Conservation (phyloP, 2,797 vertebrate species). For the Fistularia commersonii region DNA sequence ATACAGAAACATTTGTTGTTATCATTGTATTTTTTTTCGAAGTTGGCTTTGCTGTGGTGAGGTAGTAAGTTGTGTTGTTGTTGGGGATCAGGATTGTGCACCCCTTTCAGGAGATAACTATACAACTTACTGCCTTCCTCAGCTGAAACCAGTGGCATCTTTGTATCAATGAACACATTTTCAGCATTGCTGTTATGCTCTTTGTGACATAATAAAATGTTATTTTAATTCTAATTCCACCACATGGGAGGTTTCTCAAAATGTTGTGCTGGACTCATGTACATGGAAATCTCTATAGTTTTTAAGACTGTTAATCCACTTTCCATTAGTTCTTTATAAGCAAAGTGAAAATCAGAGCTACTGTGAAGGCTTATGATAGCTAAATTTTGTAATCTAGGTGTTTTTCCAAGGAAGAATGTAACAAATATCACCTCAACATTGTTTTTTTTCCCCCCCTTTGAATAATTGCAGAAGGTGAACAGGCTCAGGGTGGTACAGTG, state of each 20-base stretch:
- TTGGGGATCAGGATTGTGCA: conserved; percentile 85
- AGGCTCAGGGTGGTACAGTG: conserved; percentile 70
- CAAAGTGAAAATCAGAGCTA: too few species aligned
- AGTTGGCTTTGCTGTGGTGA: conserved; percentile 77
- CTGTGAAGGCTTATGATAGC: not conserved
- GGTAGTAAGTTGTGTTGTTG: conserved; percentile 99
- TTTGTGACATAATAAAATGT: too few species aligned
- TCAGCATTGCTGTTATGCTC: too few species aligned
- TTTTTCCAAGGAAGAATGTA: too few species aligned
- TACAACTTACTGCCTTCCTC: conserved; percentile 97
- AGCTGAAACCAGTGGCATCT: conserved; percentile 42
- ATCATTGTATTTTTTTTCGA: conserved; percentile 8
- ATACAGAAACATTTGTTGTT: conserved; percentile 2
- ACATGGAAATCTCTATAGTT: too few species aligned
- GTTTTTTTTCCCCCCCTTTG: conserved; percentile 4
- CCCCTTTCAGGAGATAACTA: conserved; percentile 92
- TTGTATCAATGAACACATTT: not conserved
- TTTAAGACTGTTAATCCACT: too few species aligned
- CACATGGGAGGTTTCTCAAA: too few species aligned
- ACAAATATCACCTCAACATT: not conserved
- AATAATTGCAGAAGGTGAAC: conserved; percentile 72
- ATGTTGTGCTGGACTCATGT: too few species aligned
- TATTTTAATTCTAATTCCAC: too few species aligned
- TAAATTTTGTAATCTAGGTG: too few species aligned
- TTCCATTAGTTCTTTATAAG: too few species aligned